These are phyloP conservation scores for Sinocyclocheilus rhinocerous DNA, from an alignment of 2,113 vertebrate genomes.

Conservation along the genomic window DNA sequence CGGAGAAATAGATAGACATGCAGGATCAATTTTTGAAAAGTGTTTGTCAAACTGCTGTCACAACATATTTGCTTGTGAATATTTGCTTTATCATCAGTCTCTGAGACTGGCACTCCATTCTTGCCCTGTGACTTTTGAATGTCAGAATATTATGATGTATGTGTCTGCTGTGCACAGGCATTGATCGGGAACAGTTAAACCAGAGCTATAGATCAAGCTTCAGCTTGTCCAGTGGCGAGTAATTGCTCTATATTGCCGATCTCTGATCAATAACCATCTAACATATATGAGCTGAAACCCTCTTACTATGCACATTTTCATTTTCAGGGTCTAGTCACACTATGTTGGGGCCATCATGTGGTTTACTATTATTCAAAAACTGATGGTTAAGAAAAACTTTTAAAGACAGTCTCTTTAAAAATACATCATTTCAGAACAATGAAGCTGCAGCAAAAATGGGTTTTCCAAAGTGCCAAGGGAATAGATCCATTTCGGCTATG, in stretches of 20 bases:
- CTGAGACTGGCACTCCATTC: constrained; percentile 19
- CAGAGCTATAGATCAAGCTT: constrained; percentile 39
- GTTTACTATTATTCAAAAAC: constrained; percentile 13
- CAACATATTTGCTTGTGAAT: constrained; percentile 28
- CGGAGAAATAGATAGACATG: constrained; percentile 17
- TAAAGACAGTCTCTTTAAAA: constrained; percentile 8
- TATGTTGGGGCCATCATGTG: background rate
- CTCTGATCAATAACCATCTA: constrained; percentile 59
- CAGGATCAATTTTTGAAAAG: constrained; percentile 31
- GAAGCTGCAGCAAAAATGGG: background rate
- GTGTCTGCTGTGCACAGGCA: constrained; percentile 48
- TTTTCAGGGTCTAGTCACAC: constrained; percentile 12
- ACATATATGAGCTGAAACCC: constrained; percentile 38
- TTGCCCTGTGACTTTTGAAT: constrained; percentile 21
- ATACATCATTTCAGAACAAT: constrained; percentile 8
- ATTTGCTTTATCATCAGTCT: constrained; percentile 49
- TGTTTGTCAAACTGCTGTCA: constrained; percentile 33
- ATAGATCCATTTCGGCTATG: background rate
- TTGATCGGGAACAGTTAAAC: constrained; percentile 53
- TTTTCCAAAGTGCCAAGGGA: background rate
- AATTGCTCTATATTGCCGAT: constrained; percentile 43
- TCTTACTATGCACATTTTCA: constrained; percentile 40
- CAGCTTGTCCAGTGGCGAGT: constrained; percentile 27
- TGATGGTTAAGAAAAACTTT: background rate
- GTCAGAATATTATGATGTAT: constrained; percentile 52